A percentile compares a stretch with the other conserved stretches of the same genome.
Evolutionary conservation across 2,113 vertebrate genomes (phyloP).

Genomic region (Sorex fumeus): DNA sequence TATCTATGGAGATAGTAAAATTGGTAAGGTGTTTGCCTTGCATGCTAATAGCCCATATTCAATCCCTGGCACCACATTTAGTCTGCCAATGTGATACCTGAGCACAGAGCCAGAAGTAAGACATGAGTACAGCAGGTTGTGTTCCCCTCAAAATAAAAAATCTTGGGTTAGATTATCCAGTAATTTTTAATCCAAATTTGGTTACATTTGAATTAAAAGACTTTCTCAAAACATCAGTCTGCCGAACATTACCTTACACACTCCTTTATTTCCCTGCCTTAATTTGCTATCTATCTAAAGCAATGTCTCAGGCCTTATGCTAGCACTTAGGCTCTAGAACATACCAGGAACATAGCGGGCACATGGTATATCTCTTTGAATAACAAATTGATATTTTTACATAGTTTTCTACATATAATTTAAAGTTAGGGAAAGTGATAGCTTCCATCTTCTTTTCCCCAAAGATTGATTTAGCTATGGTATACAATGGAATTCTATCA

Average conservation of each 20-base stretch:
- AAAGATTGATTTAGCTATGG: too few species aligned
- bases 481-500: too few species aligned
- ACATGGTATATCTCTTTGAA: not conserved
- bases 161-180: not conserved
- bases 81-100: too few species aligned
- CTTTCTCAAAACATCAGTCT: not conserved
- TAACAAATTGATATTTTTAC: not conserved
- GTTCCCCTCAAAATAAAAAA: too few species aligned
- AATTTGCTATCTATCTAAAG: not conserved
- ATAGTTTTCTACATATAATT: not conserved
- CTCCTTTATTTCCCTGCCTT: not conserved
- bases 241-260: not conserved
- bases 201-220: not conserved
- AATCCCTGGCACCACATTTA: not conserved
- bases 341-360: rapidly evolving
- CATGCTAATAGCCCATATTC: not conserved
- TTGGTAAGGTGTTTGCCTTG: too few species aligned
- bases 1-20: not conserved
- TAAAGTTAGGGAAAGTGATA: too few species aligned
- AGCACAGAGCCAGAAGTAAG: too few species aligned
- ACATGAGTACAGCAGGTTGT: too few species aligned
- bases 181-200: not conserved
- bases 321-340: not conserved
- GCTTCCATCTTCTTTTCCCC: too few species aligned
- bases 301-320: not conserved